Evolutionary conservation across 2,113 vertebrate species (phyloP).

Genomic region (Nothobranchius furzeri): DNA sequence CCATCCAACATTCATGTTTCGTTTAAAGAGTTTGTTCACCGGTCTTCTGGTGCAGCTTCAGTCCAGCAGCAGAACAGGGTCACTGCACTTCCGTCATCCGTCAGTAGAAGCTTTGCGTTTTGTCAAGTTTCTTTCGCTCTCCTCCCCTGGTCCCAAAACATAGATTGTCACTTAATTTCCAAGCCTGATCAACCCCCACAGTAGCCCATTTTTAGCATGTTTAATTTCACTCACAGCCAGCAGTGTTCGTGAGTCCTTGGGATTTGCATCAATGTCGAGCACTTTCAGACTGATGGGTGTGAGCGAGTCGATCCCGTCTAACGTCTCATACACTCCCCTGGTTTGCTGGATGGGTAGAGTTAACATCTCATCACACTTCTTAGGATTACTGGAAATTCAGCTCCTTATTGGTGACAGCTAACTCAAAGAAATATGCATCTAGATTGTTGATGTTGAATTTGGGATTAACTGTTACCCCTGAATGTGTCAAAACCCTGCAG

Average conservation of each 20-base stretch:
- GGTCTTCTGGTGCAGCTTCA: slow-evolving; percentile 4
- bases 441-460: not conserved
- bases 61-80: slow-evolving; percentile 29
- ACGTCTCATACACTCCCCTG: slow-evolving; percentile 41
- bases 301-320: slow-evolving; percentile 44
- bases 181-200: slow-evolving; percentile 21
- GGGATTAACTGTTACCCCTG: not conserved
- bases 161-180: slow-evolving; percentile 47
- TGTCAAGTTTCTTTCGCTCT: not conserved
- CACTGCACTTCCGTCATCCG: slow-evolving; percentile 1
- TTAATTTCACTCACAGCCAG: slow-evolving; percentile 48
- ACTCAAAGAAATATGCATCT: slow-evolving; percentile 10
- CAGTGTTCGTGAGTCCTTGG: slow-evolving; percentile 52
- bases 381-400: slow-evolving; percentile 15
- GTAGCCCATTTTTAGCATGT: slow-evolving; percentile 42
- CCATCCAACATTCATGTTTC: slow-evolving; percentile 36
- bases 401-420: slow-evolving; percentile 4
- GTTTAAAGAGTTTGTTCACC: slow-evolving; percentile 35
- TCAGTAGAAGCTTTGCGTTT: not conserved
- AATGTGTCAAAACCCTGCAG: not conserved
- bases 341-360: slow-evolving; percentile 11
- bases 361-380: slow-evolving; percentile 10
- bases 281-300: slow-evolving; percentile 25
- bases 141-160: slow-evolving; percentile 41
- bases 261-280: slow-evolving; percentile 62